Evolutionary conservation across 2,888 invertebrate genomes (phyloP), one percentile per base, ranked within the genome.

Genomic region (Tetragonisca angustula): DNA sequence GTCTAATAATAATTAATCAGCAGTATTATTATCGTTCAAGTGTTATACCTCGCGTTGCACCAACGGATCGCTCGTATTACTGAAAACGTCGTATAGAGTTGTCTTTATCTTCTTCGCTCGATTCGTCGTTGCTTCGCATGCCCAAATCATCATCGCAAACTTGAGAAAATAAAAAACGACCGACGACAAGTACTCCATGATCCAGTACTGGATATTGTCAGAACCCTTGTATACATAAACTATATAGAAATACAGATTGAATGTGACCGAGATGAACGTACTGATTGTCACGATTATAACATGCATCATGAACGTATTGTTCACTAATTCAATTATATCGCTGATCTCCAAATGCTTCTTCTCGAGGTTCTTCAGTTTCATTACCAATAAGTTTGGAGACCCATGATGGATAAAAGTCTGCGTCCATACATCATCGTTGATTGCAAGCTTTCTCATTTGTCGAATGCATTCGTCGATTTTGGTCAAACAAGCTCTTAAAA

Each of bases 181-280:
- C 0, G 89, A 78, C 0, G 5, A 87, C 76, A 52, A 86, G 91
- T 54, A 87, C 88, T 0, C 54, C 65, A 52, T 78, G 90, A 43
- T 43, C 92, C 92, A 92, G 32, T 90, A 81, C 32, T 90, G 85
- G 19, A 61, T 79, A 2, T 87, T 84, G 0, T 68, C 17, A 32
- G 78, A 24, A 0, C 11, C 0, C 0, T 59, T 54, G 6, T 54
- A 0, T 1, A 61, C 5, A 50, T 65, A 76, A 0, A 83, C 0
- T 15, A 81, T 4, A 13, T 19, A 52, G 4, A 81, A 81, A 36
- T 81, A 83, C 3, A 92, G 62, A 0, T 91, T 90, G 56, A 93
- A 93, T 0, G 93, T 92, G 0, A 92, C 85, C 54, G 91, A 88
- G 5, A 81, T 87, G 56, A 93, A 93, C 1, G 91, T 93, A n/a